Conservation (phyloP, 1,140 invertebrate genomes). For the Dinothrombium tinctorium region DNA sequence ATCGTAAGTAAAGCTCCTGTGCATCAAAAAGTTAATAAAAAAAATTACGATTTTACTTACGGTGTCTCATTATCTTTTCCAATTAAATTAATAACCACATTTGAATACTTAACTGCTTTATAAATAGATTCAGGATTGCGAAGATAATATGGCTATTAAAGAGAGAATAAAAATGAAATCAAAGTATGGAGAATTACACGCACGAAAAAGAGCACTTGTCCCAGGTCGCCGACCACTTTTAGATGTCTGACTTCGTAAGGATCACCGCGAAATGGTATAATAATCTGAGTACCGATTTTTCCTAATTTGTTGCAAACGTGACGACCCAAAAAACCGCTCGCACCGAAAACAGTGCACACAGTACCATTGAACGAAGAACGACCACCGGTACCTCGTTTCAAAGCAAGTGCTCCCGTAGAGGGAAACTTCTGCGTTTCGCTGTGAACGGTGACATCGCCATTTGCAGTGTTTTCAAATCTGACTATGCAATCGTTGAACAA, state of each 20-base stretch:
- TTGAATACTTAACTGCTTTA: constrained; percentile 74
- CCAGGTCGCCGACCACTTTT: constrained; percentile 73
- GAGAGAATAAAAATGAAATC: not conserved
- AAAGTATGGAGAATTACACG: constrained; percentile 14
- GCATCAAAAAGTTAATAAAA: constrained; percentile 5
- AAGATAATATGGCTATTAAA: constrained; percentile 44
- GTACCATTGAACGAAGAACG: constrained; percentile 86
- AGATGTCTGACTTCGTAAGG: constrained; percentile 44
- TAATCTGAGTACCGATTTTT: constrained; percentile 41
- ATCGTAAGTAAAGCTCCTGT: constrained; percentile 45
- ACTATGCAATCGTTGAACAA: too few relatives aligned
- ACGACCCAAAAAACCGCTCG: constrained; percentile 59
- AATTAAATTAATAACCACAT: constrained; percentile 88
- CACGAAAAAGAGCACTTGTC: constrained; percentile 60
- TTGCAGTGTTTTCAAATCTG: too few relatives aligned
- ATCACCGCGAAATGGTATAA: constrained; percentile 76
- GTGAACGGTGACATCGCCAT: too few relatives aligned
- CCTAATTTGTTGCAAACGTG: constrained; percentile 68
- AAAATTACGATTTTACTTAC: constrained; percentile 17
- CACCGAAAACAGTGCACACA: constrained; percentile 90
- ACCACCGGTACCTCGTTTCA: constrained; percentile 50
- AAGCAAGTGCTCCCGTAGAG: not conserved
- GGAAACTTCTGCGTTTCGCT: constrained; percentile 9
- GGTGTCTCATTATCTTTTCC: constrained; percentile 74
- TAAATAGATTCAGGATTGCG: constrained; percentile 64